Conservation (phyloP, 2,888 invertebrate genomes). For the Phania funesta region DNA sequence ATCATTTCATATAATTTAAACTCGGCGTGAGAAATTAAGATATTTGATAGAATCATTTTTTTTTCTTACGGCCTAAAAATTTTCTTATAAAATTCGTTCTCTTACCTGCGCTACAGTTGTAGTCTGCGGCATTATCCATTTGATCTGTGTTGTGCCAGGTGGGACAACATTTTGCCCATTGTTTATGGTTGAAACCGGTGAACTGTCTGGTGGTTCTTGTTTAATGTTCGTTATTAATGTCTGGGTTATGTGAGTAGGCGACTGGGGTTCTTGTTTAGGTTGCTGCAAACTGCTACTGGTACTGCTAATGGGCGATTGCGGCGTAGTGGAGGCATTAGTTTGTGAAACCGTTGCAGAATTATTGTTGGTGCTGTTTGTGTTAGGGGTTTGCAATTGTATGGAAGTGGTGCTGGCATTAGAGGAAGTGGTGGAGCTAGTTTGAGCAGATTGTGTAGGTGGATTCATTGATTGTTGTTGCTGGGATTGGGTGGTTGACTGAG, state of each 20-base stretch:
- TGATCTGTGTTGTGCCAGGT: conserved; percentile 71
- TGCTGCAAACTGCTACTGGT: conserved; percentile 68
- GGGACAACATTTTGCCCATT: conserved; percentile 39
- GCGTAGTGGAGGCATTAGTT: conserved; percentile 28
- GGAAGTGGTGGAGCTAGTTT: conserved; percentile 52
- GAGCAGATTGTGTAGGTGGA: conserved; percentile 61
- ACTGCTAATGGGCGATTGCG: conserved; percentile 51
- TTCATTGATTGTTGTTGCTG: conserved; percentile 64
- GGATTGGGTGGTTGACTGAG: conserved; percentile 68
- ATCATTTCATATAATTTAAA: no score
- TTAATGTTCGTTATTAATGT: conserved; percentile 77
- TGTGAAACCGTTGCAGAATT: conserved; percentile 47
- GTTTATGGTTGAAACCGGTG: conserved; percentile 30
- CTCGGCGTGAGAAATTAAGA: no score
- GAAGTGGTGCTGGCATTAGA: conserved; percentile 25
- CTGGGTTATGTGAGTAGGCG: conserved; percentile 76
- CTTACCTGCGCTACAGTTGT: conserved; percentile 63
- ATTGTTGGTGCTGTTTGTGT: conserved; percentile 2
- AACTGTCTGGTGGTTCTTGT: conserved; percentile 77
- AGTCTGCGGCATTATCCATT: conserved; percentile 74
- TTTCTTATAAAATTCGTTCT: background rate
- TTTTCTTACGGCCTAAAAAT: background rate
- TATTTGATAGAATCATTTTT: background rate
- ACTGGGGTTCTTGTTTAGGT: conserved; percentile 78
- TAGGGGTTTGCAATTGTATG: conserved; percentile 42